Evolutionary conservation across 2,113 vertebrate genomes (phyloP).

Genomic region (Neogale vison): DNA sequence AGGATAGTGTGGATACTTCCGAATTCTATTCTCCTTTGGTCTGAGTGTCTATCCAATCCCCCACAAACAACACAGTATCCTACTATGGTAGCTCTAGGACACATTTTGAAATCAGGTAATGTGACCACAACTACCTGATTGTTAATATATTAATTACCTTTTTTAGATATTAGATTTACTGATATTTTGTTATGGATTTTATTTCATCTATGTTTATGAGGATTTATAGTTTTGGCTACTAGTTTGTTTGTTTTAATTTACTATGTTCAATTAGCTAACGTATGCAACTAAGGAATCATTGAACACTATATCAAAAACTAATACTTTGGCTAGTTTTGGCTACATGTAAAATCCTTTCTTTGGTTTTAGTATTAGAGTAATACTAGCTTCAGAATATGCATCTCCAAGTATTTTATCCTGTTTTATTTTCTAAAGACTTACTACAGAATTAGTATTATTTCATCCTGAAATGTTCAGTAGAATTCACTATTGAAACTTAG

Average conservation of each 20-base stretch:
- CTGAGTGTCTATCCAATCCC: not conserved
- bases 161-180: not conserved
- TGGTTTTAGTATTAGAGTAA: not conserved
- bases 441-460: not conserved
- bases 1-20: not conserved
- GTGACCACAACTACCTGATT: not conserved
- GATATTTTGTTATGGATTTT: not conserved
- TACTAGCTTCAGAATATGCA: not conserved
- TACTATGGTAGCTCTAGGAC: not conserved
- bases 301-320: too few relatives aligned
- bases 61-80: not conserved
- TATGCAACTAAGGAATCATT: too few relatives aligned
- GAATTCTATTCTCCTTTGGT: not conserved
- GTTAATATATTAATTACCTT: not conserved
- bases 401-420: not conserved
- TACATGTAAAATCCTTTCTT: not conserved
- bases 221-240: not conserved
- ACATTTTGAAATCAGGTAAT: not conserved
- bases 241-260: too few relatives aligned
- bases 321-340: not conserved
- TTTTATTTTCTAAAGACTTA: not conserved
- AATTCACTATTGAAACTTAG: not conserved
- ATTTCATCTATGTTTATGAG: not conserved
- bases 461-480: not conserved
- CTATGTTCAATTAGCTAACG: too few relatives aligned